Percentiles rank a stretch among this genome's conserved stretches.
These are phyloP conservation scores for Lethocerus indicus DNA, from an alignment of 1,140 invertebrate genomes.

Conservation along the genomic window DNA sequence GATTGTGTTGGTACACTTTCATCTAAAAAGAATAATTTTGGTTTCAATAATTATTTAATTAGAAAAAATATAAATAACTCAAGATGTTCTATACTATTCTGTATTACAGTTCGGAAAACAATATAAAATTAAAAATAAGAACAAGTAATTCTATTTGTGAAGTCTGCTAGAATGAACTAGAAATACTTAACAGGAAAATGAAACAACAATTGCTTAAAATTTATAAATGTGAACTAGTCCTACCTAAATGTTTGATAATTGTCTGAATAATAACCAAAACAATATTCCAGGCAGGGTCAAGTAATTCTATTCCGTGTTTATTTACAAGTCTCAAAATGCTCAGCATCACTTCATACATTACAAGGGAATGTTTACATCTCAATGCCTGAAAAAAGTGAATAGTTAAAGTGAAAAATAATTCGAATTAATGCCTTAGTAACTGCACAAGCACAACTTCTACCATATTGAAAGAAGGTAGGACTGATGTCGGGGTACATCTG, in stretches of 20 bases:
- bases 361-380: constrained; percentile 49
- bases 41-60: background rate
- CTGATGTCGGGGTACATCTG: constrained; percentile 57
- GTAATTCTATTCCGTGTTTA: constrained; percentile 53
- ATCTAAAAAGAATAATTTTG: background rate
- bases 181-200: too few relatives aligned
- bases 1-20: background rate
- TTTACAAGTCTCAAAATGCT: constrained; percentile 61
- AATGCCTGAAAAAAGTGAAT: constrained; percentile 20
- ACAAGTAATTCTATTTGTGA: too few relatives aligned
- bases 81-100: too few relatives aligned
- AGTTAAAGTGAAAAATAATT: too few relatives aligned
- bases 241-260: constrained; percentile 43
- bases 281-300: constrained; percentile 68
- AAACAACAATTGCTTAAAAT: too few relatives aligned
- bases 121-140: constrained; percentile 3
- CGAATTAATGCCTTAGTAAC: too few relatives aligned
- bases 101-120: constrained; percentile 1
- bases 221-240: too few relatives aligned
- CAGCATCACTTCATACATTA: constrained; percentile 74
- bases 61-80: background rate
- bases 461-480: too few relatives aligned
- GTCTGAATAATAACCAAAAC: constrained; percentile 55
- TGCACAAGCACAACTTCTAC: too few relatives aligned
- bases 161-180: too few relatives aligned